phyloP scores from a whole-genome alignment of 2,113 vertebrate genomes.

The Nestor notabilis region DNA sequence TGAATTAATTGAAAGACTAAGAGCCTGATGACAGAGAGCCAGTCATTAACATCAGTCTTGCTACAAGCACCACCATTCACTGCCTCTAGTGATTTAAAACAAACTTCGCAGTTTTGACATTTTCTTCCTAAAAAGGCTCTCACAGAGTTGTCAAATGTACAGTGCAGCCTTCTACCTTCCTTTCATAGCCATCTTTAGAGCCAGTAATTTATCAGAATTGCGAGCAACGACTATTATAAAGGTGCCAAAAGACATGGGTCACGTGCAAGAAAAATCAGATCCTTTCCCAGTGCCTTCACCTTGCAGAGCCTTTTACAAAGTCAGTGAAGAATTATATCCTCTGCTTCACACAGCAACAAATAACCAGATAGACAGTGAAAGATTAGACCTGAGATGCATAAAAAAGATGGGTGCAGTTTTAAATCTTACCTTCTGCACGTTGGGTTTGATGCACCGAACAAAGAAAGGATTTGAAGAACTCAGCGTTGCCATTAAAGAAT shows the following conservation, averaged over 20 bases:
- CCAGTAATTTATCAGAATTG: not conserved
- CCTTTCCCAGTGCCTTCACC: not conserved
- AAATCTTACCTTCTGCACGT: constrained; percentile 88
- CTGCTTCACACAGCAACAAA: not conserved
- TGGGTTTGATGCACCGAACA: constrained; percentile 97
- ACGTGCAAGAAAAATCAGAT: not conserved
- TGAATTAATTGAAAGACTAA: not conserved
- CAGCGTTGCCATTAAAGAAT: constrained; percentile 92
- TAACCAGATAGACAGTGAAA: not conserved
- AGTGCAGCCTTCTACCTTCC: not conserved
- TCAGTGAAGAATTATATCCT: not conserved
- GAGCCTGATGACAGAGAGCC: not conserved
- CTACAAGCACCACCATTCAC: not conserved
- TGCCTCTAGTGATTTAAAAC: not conserved
- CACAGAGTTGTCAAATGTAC: not conserved
- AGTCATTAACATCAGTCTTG: not conserved
- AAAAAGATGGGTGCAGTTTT: not conserved
- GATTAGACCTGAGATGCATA: not conserved
- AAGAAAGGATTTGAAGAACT: constrained; percentile 94
- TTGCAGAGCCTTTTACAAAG: not conserved
- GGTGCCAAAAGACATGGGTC: not conserved
- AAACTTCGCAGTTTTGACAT: not conserved
- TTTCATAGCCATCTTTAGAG: not conserved
- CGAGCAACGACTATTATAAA: not conserved
- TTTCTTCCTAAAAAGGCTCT: not conserved